Conservation (phyloP, 2,888 invertebrate genomes). For the Druceiella hillmani region DNA sequence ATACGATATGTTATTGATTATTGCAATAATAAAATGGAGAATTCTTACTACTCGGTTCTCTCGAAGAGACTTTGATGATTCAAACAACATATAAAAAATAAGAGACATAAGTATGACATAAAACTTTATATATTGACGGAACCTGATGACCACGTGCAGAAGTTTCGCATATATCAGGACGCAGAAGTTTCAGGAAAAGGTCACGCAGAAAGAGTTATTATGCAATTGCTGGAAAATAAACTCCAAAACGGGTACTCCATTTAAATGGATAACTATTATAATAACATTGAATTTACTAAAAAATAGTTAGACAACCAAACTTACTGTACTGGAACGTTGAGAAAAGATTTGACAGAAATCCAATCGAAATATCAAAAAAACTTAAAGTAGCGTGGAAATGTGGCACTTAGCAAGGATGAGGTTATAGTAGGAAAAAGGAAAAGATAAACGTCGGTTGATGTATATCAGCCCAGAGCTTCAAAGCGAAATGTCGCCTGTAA, state of each 20-base stretch:
- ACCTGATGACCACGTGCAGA: too few relatives aligned
- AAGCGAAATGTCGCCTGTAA: background rate
- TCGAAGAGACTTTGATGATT: too few relatives aligned
- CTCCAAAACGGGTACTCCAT: too few relatives aligned
- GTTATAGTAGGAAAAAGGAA: too few relatives aligned
- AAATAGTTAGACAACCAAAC: background rate
- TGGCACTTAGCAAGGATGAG: background rate
- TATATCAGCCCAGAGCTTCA: too few relatives aligned
- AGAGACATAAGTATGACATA: too few relatives aligned
- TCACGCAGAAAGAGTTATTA: background rate
- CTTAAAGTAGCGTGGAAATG: background rate
- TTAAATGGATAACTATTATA: constrained; percentile 1
- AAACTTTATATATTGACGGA: too few relatives aligned
- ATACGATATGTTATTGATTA: background rate
- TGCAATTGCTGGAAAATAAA: background rate
- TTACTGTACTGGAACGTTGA: background rate
- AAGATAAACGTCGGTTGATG: too few relatives aligned
- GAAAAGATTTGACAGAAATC: constrained; percentile 1
- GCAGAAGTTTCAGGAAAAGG: background rate
- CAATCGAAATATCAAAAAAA: background rate
- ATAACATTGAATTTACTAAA: background rate
- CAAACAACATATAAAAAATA: too few relatives aligned
- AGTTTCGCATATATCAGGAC: too few relatives aligned
- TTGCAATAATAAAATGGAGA: background rate
- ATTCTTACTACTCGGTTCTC: too few relatives aligned